Base-by-base conservation (phyloP, 2,888 invertebrate genomes). In the Taphrorychus bicolor region DNA sequence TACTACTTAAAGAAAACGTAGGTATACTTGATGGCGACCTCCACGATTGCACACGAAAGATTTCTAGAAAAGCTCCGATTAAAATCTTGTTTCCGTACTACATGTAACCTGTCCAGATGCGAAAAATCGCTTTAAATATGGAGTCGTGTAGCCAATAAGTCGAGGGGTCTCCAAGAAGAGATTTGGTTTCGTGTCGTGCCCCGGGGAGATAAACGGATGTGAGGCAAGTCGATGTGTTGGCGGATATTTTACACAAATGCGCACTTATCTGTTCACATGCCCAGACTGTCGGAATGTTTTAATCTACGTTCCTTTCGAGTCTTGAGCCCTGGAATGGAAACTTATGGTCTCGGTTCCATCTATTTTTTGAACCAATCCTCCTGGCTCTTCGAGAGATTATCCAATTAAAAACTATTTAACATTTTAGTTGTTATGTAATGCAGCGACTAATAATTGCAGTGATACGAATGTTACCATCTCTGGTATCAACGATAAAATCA, bases 141-240 rank as follows among this genome's bases (percentile, higher is more conserved):
- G 72, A 70, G 63, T 70, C 71, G 70, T 67, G 66, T 69, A 65
- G 60, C 70, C 70, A 69, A 73, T 75, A 75, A 75, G 72, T 73
- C 66, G 62, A 64, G 66, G 69, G 72, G 66, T 48, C 69, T 65
- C 57, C 69, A 67, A 70, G 69, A 70, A 66, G 63, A 73, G 75
- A 75, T 74, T 75, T 70, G 74, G 74, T 75, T 74, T 73, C 75
- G 72, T 74, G 71, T 72, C 65, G 73, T 64, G 62, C 52, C 41
- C 18, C 51, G 70, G 70, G 71, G 69, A 68, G 72, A 73, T 71
- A 73, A 72, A 75, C 71, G 74, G 45, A 19, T 59, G 70, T 69
- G 72, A 68, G 73, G 64, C 70, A 42, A 54, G 71, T 62, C 56
- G 69, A 70, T 66, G 73, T 74, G 73, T 74, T 73, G 72, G 71